phyloP scores from a whole-genome alignment of 2,888 invertebrate species.

The Idaea straminata region DNA sequence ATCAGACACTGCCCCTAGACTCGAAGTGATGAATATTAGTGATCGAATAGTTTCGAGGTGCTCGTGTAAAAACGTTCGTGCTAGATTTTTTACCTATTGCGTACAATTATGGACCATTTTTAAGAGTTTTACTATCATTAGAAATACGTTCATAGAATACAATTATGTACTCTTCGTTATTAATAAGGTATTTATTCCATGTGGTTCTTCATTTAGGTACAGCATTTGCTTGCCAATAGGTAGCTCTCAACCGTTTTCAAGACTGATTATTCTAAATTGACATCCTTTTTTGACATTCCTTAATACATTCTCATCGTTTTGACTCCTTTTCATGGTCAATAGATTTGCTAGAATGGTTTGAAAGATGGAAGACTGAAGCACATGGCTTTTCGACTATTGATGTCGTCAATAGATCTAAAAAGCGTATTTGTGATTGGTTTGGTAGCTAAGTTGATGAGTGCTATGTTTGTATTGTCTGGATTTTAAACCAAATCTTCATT shows the following conservation, averaged over 20 bases:
- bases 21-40: conserved; percentile 37
- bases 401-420: conserved; percentile 63
- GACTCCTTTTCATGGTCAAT: conserved; percentile 36
- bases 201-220: conserved; percentile 41
- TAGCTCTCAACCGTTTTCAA: conserved; percentile 65
- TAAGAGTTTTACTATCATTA: conserved; percentile 46
- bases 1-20: conserved; percentile 24
- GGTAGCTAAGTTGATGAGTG: conserved; percentile 12
- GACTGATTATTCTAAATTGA: conserved; percentile 79
- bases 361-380: conserved; percentile 58
- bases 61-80: conserved; percentile 75
- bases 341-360: conserved; percentile 50
- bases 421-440: conserved; percentile 46
- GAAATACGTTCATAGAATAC: conserved; percentile 28
- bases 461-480: neutral
- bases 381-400: conserved; percentile 68
- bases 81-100: conserved; percentile 77
- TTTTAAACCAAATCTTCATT: neutral
- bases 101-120: conserved; percentile 75
- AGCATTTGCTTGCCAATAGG: conserved; percentile 39
- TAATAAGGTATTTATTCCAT: conserved; percentile 74
- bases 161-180: conserved; percentile 47
- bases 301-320: conserved; percentile 39
- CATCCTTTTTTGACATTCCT: conserved; percentile 66
- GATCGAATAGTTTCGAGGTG: conserved; percentile 55